A percentile compares a stretch with the other conserved stretches of the same genome.
Evolutionary conservation across 37 sponge, comb jelly and placozoan species (phyloP).

Genomic region (Hexactinellida sp.): DNA sequence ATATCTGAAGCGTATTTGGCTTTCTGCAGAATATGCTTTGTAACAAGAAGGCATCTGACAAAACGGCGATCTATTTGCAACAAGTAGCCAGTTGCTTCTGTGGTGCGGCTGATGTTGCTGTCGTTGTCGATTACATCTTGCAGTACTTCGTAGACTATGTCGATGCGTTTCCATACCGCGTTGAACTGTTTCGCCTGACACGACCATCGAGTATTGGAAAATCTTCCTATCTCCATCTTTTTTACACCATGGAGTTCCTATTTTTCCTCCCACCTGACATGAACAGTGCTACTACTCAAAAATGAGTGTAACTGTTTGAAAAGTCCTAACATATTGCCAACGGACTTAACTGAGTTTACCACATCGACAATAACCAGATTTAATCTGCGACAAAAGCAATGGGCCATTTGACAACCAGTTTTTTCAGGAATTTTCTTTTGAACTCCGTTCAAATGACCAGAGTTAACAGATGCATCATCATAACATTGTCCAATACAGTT

Average conservation of each 20-base stretch:
- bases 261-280: neutral
- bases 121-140: neutral
- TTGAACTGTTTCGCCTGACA: neutral
- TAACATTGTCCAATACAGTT: neutral
- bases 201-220: neutral
- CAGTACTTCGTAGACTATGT: neutral
- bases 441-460: neutral
- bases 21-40: neutral
- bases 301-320: neutral
- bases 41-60: neutral
- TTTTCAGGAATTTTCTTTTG: neutral
- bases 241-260: neutral
- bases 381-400: neutral
- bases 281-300: neutral
- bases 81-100: neutral
- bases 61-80: neutral
- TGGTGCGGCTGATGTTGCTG: neutral
- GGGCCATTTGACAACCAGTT: neutral
- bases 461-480: neutral
- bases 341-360: neutral
- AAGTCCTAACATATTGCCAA: neutral
- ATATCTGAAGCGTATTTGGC: neutral
- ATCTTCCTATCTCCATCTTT: neutral
- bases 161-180: neutral
- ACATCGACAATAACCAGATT: neutral